These are phyloP conservation scores for Megaceryle torquata DNA, from an alignment of 2,113 vertebrate genomes.

Conservation along the genomic window DNA sequence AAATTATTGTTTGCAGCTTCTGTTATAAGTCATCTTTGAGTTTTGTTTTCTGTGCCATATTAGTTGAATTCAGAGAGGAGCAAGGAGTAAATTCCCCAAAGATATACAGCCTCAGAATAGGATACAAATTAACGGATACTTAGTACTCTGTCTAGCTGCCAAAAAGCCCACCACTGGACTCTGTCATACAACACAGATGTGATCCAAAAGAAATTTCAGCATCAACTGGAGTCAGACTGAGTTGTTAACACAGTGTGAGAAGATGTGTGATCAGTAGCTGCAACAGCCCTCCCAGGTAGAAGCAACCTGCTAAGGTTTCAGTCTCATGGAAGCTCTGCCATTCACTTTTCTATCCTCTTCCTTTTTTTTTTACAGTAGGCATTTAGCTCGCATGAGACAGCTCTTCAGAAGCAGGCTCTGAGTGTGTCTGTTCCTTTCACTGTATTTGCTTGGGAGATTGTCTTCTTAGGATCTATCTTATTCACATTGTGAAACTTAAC, in stretches of 20 bases:
- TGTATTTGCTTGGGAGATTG: background rate
- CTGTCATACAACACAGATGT: background rate
- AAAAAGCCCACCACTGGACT: background rate
- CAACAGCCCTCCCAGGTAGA: background rate
- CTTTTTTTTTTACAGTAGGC: background rate
- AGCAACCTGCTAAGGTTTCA: background rate
- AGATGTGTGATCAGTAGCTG: background rate
- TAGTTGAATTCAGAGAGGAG: slow-evolving; percentile 12
- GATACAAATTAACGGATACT: slow-evolving; percentile 24
- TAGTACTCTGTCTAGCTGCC: slow-evolving; percentile 11
- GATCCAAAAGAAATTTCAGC: background rate
- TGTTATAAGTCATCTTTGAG: background rate
- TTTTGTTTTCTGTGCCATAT: background rate
- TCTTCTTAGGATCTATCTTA: background rate
- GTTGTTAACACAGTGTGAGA: slow-evolving; percentile 14
- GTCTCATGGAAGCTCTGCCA: background rate
- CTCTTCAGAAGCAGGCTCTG: background rate
- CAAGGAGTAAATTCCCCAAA: slow-evolving; percentile 7
- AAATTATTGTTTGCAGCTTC: background rate
- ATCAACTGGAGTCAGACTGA: background rate
- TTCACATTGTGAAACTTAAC: background rate
- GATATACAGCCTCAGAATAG: background rate
- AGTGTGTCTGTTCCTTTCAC: background rate
- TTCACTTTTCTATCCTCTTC: background rate
- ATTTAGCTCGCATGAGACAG: background rate